These are phyloP conservation scores for Drosophila sproati DNA, from an alignment of 1,140 invertebrate genomes.

Conservation along the genomic window DNA sequence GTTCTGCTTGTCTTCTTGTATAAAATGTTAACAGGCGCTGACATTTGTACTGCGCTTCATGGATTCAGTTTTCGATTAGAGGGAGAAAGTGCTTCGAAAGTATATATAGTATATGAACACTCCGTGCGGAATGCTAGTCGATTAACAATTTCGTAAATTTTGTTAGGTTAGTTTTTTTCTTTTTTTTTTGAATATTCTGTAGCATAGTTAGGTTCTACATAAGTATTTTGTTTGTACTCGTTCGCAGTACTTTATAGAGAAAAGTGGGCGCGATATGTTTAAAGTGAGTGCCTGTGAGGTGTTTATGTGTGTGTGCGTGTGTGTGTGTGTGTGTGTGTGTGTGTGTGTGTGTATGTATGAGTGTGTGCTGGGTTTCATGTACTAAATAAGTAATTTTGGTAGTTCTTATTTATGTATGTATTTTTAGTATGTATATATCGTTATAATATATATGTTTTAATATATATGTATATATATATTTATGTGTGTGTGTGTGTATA, in stretches of 20 bases:
- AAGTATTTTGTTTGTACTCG: constrained; percentile 29
- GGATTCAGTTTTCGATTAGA: constrained; percentile 10
- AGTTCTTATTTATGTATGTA: constrained; percentile 41
- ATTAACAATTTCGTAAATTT: constrained; percentile 46
- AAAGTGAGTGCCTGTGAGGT: constrained; percentile 9
- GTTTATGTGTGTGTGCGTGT: constrained; percentile 8
- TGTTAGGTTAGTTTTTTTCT: constrained; percentile 23
- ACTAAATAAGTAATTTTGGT: constrained; percentile 64
- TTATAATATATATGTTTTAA: constrained; percentile 45
- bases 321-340: constrained; percentile 4
- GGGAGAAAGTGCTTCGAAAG: constrained; percentile 40
- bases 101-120: constrained; percentile 30
- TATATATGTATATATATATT: constrained; percentile 45
- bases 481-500: constrained; percentile 26
- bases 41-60: constrained; percentile 48
- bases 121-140: constrained; percentile 20
- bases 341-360: constrained; percentile 14
- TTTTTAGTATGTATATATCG: constrained; percentile 32
- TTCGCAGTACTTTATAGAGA: constrained; percentile 41
- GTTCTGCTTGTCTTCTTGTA: constrained; percentile 29
- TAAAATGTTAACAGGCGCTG: constrained; percentile 47
- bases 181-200: constrained; percentile 21
- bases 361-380: constrained; percentile 51
- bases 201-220: constrained; percentile 38
- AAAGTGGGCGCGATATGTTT: constrained; percentile 71